phyloP scores from a whole-genome alignment of 2,797 vertebrate species.

The Erpetoichthys calabaricus region DNA sequence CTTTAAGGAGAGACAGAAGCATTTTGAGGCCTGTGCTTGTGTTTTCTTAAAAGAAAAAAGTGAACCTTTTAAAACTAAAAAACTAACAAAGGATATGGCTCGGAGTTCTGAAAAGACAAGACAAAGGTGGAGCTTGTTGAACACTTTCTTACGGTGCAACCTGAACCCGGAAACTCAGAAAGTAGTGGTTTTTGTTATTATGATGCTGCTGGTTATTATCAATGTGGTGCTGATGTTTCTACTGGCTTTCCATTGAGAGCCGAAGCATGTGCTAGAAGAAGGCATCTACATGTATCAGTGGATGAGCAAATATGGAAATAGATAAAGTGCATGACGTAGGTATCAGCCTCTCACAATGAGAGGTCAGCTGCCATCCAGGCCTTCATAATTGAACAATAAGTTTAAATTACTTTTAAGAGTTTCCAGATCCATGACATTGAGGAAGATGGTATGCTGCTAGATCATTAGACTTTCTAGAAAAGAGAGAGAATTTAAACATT shows the following conservation, averaged over 20 bases:
- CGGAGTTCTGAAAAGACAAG: conserved; percentile 49
- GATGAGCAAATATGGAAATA: too few relatives aligned
- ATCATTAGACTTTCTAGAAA: too few relatives aligned
- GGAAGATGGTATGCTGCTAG: too few relatives aligned
- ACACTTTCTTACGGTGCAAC: conserved; percentile 78
- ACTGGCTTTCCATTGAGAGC: conserved; percentile 75
- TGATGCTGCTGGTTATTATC: conserved; percentile 89
- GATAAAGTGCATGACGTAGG: too few relatives aligned
- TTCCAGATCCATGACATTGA: too few relatives aligned
- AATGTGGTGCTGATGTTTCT: conserved; percentile 93
- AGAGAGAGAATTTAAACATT: too few relatives aligned
- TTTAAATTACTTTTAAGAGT: too few relatives aligned
- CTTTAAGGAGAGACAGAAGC: conserved; percentile 13
- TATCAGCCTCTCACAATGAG: too few relatives aligned
- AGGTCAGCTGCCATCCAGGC: too few relatives aligned
- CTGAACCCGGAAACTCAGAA: conserved; percentile 84
- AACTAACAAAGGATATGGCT: conserved; percentile 41
- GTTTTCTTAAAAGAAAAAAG: not conserved
- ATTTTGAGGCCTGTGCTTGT: conserved; percentile 8
- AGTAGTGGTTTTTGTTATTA: conserved; percentile 84
- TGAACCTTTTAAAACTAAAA: conserved; percentile 23
- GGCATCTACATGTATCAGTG: too few relatives aligned
- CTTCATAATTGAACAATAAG: too few relatives aligned
- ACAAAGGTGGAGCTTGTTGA: conserved; percentile 53
- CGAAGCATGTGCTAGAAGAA: too few relatives aligned